Evolutionary conservation across 2,888 invertebrate species (phyloP).

Genomic region (Drosophila incognita): DNA sequence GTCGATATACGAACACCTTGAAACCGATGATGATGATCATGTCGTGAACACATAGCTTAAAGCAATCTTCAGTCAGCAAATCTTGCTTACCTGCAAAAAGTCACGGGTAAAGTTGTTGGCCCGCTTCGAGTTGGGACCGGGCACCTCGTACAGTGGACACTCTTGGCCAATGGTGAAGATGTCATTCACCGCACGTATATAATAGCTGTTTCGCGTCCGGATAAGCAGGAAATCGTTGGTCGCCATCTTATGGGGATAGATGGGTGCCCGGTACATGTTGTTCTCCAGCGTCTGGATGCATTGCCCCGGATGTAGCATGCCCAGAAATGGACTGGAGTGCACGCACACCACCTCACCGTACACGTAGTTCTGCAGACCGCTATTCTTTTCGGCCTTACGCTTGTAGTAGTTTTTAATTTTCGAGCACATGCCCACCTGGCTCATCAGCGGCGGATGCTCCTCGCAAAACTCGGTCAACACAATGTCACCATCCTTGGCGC

Average conservation of each 20-base stretch:
- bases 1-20: conserved; percentile 93
- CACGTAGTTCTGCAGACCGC: conserved; percentile 91
- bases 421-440: conserved; percentile 99
- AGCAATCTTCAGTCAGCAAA: neutral
- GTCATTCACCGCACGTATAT: conserved; percentile 94
- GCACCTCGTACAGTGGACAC: conserved; percentile 98
- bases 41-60: neutral
- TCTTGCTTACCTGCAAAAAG: conserved; percentile 93
- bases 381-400: conserved; percentile 96
- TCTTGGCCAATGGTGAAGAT: conserved; percentile 97
- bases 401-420: conserved; percentile 99
- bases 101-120: conserved; percentile 99
- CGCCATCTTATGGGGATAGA: conserved; percentile 93
- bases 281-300: conserved; percentile 97
- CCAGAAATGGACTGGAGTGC: conserved; percentile 98
- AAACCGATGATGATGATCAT: neutral
- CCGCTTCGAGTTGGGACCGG: conserved; percentile 98
- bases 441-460: conserved; percentile 98
- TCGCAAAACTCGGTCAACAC: conserved; percentile 98
- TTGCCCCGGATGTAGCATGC: conserved; percentile 96
- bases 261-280: conserved; percentile 98
- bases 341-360: conserved; percentile 98
- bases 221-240: conserved; percentile 96
- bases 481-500: conserved; percentile 95
- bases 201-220: conserved; percentile 95